Percentiles rank a stretch among this genome's conserved stretches.
Evolutionary conservation across 92 coral and sea anemone genomes (phyloP).

Genomic region (Parazoanthus darwini): DNA sequence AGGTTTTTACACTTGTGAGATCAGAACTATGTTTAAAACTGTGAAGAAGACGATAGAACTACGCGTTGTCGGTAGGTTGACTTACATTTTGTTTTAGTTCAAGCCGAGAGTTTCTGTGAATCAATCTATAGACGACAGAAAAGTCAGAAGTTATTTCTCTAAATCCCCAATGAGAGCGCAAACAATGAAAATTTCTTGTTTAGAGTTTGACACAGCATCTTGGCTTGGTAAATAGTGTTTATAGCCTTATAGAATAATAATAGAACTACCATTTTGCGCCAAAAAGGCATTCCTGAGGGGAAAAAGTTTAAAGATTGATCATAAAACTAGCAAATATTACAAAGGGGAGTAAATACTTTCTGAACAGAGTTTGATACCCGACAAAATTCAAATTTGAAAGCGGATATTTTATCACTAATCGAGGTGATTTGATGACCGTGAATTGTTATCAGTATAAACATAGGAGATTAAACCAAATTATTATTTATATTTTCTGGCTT

Average conservation of each 20-base stretch:
- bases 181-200: conserved; percentile 41
- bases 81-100: conserved; percentile 1
- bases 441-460: conserved; percentile 45
- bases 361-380: not conserved
- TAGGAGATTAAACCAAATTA: conserved; percentile 24
- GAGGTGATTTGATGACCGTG: conserved; percentile 42
- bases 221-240: conserved; percentile 39
- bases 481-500: conserved; percentile 31
- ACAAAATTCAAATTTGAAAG: conserved; percentile 27
- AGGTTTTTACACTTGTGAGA: conserved; percentile 77
- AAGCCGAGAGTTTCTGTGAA: not conserved
- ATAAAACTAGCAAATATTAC: not conserved
- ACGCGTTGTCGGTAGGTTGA: conserved; percentile 75
- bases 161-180: conserved; percentile 14
- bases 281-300: not conserved
- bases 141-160: not conserved
- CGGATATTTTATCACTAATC: conserved; percentile 41
- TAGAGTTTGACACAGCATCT: conserved; percentile 48
- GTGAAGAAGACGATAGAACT: conserved; percentile 60
- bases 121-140: conserved; percentile 10
- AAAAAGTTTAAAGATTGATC: not conserved
- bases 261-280: not conserved
- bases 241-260: conserved; percentile 33
- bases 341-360: not conserved
- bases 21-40: conserved; percentile 49